phyloP scores from a whole-genome alignment of 1,140 invertebrate species.

The Saxidomus purpurata region DNA sequence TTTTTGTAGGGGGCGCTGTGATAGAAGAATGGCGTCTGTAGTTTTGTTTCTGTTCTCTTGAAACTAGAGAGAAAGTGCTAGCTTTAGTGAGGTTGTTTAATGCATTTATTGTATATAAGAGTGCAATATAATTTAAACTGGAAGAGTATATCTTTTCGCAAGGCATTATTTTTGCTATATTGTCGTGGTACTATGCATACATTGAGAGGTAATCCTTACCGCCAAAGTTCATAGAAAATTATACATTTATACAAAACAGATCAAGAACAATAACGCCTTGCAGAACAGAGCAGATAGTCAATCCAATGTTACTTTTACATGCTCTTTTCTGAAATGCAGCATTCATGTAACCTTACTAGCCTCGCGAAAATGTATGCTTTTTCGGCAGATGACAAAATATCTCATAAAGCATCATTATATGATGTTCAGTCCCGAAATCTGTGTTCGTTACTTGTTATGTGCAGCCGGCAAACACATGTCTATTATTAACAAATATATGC shows the following conservation, averaged over 20 bases:
- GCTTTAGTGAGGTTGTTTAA: conserved; percentile 3
- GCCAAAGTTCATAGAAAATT: too few species aligned
- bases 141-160: background rate
- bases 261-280: too few species aligned
- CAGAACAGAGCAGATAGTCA: too few species aligned
- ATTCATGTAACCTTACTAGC: too few species aligned
- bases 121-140: conserved; percentile 25
- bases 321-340: too few species aligned
- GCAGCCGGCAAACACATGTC: background rate
- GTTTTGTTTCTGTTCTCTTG: conserved; percentile 29
- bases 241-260: too few species aligned
- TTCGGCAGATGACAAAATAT: background rate
- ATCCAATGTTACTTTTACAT: too few species aligned
- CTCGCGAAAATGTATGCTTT: background rate
- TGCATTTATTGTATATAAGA: conserved; percentile 38
- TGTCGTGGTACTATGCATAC: too few species aligned
- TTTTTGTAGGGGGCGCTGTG: conserved; percentile 59
- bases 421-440: background rate
- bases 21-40: conserved; percentile 37
- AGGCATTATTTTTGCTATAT: background rate
- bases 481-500: background rate
- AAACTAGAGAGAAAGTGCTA: conserved; percentile 27
- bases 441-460: background rate
- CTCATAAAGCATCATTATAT: background rate
- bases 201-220: too few species aligned